Conservation (phyloP, 2,797 vertebrate genomes). For the Chaunax sp. region DNA sequence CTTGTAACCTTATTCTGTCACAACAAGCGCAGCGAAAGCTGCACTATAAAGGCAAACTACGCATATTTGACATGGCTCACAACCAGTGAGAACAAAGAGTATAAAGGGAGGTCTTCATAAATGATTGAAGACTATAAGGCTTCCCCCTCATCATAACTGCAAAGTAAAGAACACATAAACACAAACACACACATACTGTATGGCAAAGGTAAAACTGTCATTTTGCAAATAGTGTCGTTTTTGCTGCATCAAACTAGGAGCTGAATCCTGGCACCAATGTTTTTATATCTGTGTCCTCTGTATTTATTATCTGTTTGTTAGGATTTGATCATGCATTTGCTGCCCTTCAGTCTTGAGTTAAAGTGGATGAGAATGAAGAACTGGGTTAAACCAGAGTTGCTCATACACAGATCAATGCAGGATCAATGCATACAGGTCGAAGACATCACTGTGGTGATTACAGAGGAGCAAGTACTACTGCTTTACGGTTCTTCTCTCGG, state of each 20-base stretch:
- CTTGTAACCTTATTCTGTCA: conserved; percentile 84
- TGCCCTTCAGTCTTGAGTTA: conserved; percentile 65
- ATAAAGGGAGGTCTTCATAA: conserved; percentile 66
- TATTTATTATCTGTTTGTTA: conserved; percentile 37
- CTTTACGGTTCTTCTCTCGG: conserved; percentile 43
- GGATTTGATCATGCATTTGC: conserved; percentile 44
- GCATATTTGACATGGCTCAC: conserved; percentile 73
- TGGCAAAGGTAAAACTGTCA: conserved; percentile 12
- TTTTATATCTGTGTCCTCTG: conserved; percentile 19
- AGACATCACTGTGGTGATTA: conserved; percentile 76
- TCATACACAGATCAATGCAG: conserved; percentile 76
- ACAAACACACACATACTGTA: conserved; percentile 20
- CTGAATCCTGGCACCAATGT: neutral
- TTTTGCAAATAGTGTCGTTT: conserved; percentile 24
- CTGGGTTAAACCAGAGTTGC: conserved; percentile 72
- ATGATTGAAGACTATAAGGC: conserved; percentile 50
- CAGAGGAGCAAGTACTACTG: conserved; percentile 51
- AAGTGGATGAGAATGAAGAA: conserved; percentile 55
- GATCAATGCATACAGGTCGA: conserved; percentile 80
- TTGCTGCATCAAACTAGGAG: conserved; percentile 5
- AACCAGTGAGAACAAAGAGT: conserved; percentile 67
- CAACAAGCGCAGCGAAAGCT: conserved; percentile 71
- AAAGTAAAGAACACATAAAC: conserved; percentile 20
- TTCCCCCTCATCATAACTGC: conserved; percentile 31
- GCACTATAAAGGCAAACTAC: conserved; percentile 74